Evolutionary conservation across 1,140 invertebrate genomes (phyloP).

Genomic region (Danaus plexippus): DNA sequence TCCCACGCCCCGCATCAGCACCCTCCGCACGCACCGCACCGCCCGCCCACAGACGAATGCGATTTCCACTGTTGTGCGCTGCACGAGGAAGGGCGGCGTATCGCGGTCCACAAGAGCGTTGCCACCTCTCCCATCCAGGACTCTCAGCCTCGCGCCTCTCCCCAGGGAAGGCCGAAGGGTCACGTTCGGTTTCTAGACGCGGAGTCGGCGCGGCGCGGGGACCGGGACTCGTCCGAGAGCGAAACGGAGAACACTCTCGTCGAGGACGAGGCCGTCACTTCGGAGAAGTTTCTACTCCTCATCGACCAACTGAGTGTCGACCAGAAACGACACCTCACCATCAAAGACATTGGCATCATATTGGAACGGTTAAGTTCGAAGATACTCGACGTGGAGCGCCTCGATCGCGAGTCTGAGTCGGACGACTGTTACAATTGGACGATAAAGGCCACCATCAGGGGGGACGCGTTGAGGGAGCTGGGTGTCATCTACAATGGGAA

Average conservation of each 20-base stretch:
- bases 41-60: slow-evolving; percentile 80
- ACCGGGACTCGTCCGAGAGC: slow-evolving; percentile 90
- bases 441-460: slow-evolving; percentile 92
- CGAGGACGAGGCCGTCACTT: slow-evolving; percentile 89
- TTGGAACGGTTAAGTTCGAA: slow-evolving; percentile 92
- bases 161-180: slow-evolving; percentile 74
- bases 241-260: slow-evolving; percentile 93
- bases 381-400: slow-evolving; percentile 91
- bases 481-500: slow-evolving; percentile 96
- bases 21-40: slow-evolving; percentile 27
- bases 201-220: slow-evolving; percentile 74
- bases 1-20: slow-evolving; percentile 63
- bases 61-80: slow-evolving; percentile 96
- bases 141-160: slow-evolving; percentile 76
- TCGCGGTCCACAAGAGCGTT: slow-evolving; percentile 91
- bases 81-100: slow-evolving; percentile 91
- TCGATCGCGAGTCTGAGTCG: slow-evolving; percentile 91
- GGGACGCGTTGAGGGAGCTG: slow-evolving; percentile 89
- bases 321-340: slow-evolving; percentile 90
- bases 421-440: slow-evolving; percentile 96
- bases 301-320: slow-evolving; percentile 94
- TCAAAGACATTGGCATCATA: slow-evolving; percentile 96
- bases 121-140: slow-evolving; percentile 93
- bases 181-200: slow-evolving; percentile 85
- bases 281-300: slow-evolving; percentile 91